These are phyloP conservation scores for Pentalonia nigronervosa DNA, from an alignment of 1,140 invertebrate species.

Conservation along the genomic window DNA sequence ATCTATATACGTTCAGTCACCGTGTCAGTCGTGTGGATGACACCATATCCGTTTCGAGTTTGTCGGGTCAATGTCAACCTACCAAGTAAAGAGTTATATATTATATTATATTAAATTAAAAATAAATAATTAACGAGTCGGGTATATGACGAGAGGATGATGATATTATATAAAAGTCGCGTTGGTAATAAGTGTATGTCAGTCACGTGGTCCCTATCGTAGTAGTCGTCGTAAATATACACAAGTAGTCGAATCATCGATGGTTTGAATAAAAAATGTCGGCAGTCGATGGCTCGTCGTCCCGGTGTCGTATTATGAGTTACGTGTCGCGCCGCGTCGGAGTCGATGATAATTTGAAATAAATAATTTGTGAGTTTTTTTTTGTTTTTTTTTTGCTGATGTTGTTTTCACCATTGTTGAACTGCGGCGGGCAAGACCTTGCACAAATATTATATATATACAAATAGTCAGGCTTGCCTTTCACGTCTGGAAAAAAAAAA, in stretches of 20 bases:
- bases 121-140: constrained; percentile 33
- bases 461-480: constrained; percentile 36
- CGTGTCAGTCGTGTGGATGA: constrained; percentile 51
- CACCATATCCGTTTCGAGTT: constrained; percentile 2
- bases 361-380: constrained; percentile 45
- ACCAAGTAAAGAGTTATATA: not conserved
- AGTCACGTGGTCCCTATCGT: constrained; percentile 42
- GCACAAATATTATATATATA: constrained; percentile 52
- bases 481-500: constrained; percentile 33
- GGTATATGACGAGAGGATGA: not conserved
- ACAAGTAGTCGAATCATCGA: not conserved
- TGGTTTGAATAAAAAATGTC: constrained; percentile 27
- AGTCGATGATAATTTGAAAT: constrained; percentile 44
- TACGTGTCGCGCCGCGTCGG: constrained; percentile 33
- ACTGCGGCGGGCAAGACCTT: constrained; percentile 25
- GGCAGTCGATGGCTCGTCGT: not conserved
- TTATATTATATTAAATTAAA: constrained; percentile 19
- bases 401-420: not conserved
- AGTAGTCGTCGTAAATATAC: not conserved
- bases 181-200: constrained; percentile 1
- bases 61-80: not conserved
- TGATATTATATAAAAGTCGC: constrained; percentile 5
- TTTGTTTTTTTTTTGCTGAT: constrained; percentile 12
- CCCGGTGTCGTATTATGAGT: constrained; percentile 1
- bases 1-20: constrained; percentile 44